Percentiles rank a stretch among this genome's conserved stretches.
phyloP scores from a whole-genome alignment of 2,113 vertebrate species.

The Mystacornis crossleyi region DNA sequence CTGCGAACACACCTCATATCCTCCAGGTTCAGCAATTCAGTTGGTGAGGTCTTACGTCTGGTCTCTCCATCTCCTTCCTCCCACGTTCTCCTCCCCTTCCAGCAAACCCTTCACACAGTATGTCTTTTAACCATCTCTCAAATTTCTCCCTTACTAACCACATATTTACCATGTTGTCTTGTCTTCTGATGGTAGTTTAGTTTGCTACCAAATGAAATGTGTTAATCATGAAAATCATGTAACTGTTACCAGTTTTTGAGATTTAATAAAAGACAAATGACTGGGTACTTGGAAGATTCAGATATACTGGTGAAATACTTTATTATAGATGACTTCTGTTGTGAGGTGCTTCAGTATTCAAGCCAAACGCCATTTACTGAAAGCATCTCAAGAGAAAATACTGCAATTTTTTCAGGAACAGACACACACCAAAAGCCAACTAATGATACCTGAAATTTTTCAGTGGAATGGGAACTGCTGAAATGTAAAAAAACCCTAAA shows the following conservation, averaged over 20 bases:
- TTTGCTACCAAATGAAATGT: not conserved
- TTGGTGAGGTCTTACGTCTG: not conserved
- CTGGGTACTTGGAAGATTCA: not conserved
- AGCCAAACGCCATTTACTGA: not conserved
- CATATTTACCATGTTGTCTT: not conserved
- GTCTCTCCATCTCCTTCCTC: not conserved
- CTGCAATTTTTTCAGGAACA: not conserved
- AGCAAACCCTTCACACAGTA: not conserved
- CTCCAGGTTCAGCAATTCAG: constrained; percentile 42
- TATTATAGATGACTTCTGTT: constrained; percentile 1
- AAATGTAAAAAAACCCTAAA: not conserved
- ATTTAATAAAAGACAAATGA: not conserved
- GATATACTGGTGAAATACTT: not conserved
- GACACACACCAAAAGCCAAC: not conserved
- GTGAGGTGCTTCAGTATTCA: not conserved
- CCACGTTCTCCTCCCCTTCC: not conserved
- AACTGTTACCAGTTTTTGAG: not conserved
- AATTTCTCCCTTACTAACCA: not conserved
- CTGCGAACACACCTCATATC: constrained; percentile 15
- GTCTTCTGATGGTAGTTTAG: not conserved
- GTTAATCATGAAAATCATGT: not conserved
- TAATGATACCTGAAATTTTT: not conserved
- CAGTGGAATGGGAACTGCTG: not conserved
- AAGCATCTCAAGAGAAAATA: not conserved
- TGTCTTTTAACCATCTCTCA: not conserved